Conservation (phyloP, 2,888 invertebrate genomes). For the Antheraea yamamai region DNA sequence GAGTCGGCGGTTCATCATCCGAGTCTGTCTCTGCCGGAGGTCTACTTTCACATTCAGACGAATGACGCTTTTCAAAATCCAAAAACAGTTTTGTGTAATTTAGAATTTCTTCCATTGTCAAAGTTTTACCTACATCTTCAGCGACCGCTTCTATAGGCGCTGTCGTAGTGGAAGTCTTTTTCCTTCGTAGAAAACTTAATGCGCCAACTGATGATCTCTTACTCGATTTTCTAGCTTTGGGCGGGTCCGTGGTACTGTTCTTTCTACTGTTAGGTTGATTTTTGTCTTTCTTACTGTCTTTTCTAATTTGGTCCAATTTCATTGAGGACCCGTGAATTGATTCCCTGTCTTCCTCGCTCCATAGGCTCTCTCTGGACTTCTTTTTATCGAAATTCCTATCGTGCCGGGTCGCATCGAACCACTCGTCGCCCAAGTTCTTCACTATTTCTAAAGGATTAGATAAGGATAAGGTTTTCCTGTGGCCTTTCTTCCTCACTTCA, state of each 20-base stretch:
- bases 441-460: conserved; percentile 77
- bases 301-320: conserved; percentile 64
- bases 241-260: conserved; percentile 58
- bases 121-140: conserved; percentile 59
- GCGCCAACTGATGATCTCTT: conserved; percentile 74
- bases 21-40: conserved; percentile 66
- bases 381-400: conserved; percentile 70
- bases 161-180: conserved; percentile 66
- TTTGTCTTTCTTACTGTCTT: conserved; percentile 71
- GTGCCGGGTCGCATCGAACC: conserved; percentile 66
- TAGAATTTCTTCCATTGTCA: conserved; percentile 62
- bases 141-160: conserved; percentile 70
- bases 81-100: conserved; percentile 67
- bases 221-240: conserved; percentile 68
- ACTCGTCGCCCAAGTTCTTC: conserved; percentile 73
- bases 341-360: conserved; percentile 76
- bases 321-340: conserved; percentile 67
- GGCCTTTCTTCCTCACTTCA: conserved; percentile 67
- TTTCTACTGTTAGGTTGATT: conserved; percentile 60
- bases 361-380: conserved; percentile 75
- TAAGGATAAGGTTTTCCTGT: conserved; percentile 76
- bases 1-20: conserved; percentile 64
- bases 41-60: conserved; percentile 51
- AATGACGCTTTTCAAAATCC: conserved; percentile 68
- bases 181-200: conserved; percentile 68